A percentile compares a stretch with the other conserved stretches of the same genome.
These are phyloP conservation scores for Pygoscelis antarcticus DNA, from an alignment of 2,113 vertebrate genomes.

Conservation along the genomic window DNA sequence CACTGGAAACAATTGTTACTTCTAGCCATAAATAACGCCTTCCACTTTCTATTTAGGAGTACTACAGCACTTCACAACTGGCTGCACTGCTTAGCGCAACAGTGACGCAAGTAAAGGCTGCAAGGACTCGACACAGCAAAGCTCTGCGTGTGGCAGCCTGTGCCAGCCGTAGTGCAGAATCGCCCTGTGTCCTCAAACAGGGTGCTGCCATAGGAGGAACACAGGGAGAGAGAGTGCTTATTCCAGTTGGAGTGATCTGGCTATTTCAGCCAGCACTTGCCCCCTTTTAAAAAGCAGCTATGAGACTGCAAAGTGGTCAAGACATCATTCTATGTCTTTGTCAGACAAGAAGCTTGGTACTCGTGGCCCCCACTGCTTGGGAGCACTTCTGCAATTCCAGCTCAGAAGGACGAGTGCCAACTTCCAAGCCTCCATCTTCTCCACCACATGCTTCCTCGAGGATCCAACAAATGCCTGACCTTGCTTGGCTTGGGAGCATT, in stretches of 20 bases:
- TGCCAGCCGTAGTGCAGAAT: rapidly evolving
- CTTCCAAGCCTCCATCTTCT: background rate
- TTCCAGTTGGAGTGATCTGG: background rate
- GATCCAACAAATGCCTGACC: background rate
- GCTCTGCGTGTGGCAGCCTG: background rate
- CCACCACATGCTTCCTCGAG: background rate
- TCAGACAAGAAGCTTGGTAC: background rate
- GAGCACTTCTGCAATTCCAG: background rate
- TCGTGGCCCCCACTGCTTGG: rapidly evolving
- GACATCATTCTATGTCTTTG: background rate
- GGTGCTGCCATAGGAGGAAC: background rate
- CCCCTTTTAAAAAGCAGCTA: background rate
- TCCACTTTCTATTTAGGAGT: background rate
- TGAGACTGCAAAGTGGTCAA: background rate
- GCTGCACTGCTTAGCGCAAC: background rate
- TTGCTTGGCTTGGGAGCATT: background rate
- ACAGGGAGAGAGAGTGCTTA: background rate
- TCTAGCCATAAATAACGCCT: background rate
- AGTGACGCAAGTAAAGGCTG: background rate
- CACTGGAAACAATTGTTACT: background rate
- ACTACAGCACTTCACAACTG: background rate
- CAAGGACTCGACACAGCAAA: background rate
- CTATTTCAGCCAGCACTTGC: background rate
- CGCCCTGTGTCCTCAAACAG: background rate
- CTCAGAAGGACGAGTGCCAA: rapidly evolving